Evolutionary conservation across 2,797 vertebrate species (phyloP).

Genomic region (Hypotaenidia philippensis): DNA sequence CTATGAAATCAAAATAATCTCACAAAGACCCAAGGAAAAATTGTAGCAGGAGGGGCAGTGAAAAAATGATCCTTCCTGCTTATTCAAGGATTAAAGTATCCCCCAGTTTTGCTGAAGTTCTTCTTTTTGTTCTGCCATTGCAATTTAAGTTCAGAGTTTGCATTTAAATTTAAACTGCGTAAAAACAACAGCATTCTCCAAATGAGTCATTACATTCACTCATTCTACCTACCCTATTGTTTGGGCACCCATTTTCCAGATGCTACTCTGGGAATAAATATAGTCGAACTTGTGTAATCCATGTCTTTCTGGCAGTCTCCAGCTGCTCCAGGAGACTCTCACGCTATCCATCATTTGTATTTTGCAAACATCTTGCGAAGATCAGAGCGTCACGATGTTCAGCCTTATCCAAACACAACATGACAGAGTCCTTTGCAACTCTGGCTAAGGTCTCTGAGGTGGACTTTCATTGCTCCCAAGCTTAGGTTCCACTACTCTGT

Average conservation of each 20-base stretch:
- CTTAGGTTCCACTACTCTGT: neutral
- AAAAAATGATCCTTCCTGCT: neutral
- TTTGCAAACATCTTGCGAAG: neutral
- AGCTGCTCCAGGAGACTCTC: neutral
- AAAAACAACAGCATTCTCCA: neutral
- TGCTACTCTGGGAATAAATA: neutral
- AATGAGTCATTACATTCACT: neutral
- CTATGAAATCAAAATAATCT: neutral
- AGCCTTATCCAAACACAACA: neutral
- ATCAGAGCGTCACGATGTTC: neutral
- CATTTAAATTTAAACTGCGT: neutral
- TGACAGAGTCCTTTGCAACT: neutral
- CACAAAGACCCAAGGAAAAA: neutral
- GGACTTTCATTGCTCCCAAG: neutral
- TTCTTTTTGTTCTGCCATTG: neutral
- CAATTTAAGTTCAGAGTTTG: neutral
- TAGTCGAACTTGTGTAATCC: neutral
- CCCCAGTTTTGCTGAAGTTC: neutral
- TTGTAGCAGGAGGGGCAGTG: neutral
- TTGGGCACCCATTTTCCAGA: slow-evolving; percentile 9
- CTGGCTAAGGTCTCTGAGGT: neutral
- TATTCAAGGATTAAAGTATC: neutral
- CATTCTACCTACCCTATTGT: neutral
- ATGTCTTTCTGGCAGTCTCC: neutral
- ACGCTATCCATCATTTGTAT: neutral